phyloP scores from a whole-genome alignment of 2,888 invertebrate species.

The Achlya flavicornis region DNA sequence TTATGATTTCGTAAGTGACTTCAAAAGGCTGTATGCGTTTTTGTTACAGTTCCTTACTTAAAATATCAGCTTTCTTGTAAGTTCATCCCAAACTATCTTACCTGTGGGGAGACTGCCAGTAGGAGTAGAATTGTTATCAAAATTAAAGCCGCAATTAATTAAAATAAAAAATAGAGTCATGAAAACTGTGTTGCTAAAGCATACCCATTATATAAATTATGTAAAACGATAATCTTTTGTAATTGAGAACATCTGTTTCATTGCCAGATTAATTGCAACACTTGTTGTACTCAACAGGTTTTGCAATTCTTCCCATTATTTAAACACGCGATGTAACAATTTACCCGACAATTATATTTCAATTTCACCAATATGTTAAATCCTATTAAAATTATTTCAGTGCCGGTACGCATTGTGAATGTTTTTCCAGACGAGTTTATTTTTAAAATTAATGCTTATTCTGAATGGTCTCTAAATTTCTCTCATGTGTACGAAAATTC shows the following conservation, averaged over 20 bases:
- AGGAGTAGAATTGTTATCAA: no score
- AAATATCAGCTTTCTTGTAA: no score
- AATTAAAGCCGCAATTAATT: no score
- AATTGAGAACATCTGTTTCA: neutral
- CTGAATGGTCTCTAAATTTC: neutral
- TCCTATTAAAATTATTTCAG: neutral
- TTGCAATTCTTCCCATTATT: neutral
- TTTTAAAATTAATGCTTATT: neutral
- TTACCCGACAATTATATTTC: neutral
- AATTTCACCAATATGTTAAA: neutral
- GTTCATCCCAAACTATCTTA: no score
- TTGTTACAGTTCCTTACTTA: no score
- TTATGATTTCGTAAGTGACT: neutral
- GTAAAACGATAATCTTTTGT: neutral
- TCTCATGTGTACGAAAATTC: neutral
- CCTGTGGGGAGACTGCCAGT: no score
- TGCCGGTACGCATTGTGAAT: neutral
- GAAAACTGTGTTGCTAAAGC: no score
- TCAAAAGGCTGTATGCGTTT: neutral
- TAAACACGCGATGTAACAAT: neutral
- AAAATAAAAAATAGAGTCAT: no score
- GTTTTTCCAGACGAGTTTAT: neutral
- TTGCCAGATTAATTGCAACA: neutral
- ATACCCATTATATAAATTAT: neutral
- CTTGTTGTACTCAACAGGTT: neutral